These are phyloP conservation scores for Pipistrellus pipistrellus DNA, from an alignment of 2,797 vertebrate species.

Conservation along the genomic window DNA sequence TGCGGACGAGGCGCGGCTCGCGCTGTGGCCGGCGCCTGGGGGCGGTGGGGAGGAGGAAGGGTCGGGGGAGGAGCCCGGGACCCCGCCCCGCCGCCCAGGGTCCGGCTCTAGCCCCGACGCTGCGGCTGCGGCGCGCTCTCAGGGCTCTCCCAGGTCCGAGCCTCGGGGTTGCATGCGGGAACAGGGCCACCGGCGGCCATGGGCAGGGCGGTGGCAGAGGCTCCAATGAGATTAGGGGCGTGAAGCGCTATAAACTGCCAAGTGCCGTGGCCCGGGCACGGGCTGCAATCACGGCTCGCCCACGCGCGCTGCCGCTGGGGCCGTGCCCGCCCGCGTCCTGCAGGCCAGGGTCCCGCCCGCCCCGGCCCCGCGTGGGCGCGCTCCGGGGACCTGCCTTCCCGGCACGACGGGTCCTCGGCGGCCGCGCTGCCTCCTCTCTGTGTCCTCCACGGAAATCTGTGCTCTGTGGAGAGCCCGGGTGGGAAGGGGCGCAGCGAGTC, in stretches of 20 bases:
- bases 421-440: not conserved
- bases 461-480: not conserved
- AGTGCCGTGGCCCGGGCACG: fast-evolving
- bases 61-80: constrained; percentile 8
- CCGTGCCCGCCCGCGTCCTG: not conserved
- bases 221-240: constrained; percentile 62
- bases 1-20: not conserved
- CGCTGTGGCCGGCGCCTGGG: not conserved
- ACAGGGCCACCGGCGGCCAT: constrained; percentile 7
- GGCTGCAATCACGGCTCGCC: constrained; percentile 51
- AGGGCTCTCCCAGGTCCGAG: not conserved
- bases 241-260: not conserved
- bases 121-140: not conserved
- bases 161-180: not conserved
- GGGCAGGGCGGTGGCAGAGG: constrained; percentile 33
- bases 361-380: not conserved
- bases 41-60: not conserved
- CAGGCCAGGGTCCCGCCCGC: not conserved
- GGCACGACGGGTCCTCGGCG: not conserved
- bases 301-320: not conserved
- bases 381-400: not conserved
- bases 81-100: not conserved
- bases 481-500: not conserved
- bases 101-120: not conserved
- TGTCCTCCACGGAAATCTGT: not conserved